Conservation (phyloP, 1,140 invertebrate genomes). For the Vanessa atalanta region DNA sequence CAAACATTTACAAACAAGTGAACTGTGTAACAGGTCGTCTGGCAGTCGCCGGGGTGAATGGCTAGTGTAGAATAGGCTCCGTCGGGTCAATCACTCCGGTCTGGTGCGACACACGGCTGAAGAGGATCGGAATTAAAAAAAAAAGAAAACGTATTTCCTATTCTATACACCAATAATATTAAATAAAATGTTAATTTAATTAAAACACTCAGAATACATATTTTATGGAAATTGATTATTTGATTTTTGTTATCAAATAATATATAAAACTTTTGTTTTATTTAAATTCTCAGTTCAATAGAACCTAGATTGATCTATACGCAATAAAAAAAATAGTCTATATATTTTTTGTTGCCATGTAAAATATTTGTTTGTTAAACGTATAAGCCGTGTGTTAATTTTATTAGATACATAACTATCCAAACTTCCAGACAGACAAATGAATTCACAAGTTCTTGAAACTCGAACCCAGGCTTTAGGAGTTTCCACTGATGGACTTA, state of each 20-base stretch:
- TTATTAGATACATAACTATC: slow-evolving; percentile 53
- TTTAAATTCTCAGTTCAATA: too few relatives aligned
- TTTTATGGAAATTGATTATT: too few relatives aligned
- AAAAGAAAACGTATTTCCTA: too few relatives aligned
- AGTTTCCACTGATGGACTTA: slow-evolving; percentile 55
- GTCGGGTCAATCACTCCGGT: slow-evolving; percentile 64
- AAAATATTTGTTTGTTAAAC: background rate
- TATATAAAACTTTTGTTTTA: too few relatives aligned
- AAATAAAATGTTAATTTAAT: too few relatives aligned
- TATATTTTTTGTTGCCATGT: background rate
- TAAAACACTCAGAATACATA: too few relatives aligned
- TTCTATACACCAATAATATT: too few relatives aligned
- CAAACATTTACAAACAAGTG: slow-evolving; percentile 55
- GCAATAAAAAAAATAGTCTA: too few relatives aligned
- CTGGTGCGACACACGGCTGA: slow-evolving; percentile 42
- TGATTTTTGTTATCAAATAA: too few relatives aligned
- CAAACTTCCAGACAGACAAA: slow-evolving; percentile 70
- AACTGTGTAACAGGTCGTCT: slow-evolving; percentile 67
- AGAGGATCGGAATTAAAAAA: background rate
- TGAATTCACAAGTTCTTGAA: slow-evolving; percentile 71
- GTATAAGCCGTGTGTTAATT: slow-evolving; percentile 38
- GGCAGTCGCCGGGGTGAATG: slow-evolving; percentile 63
- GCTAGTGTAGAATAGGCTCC: slow-evolving; percentile 63
- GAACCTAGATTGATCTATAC: too few relatives aligned
- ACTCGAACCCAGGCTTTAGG: slow-evolving; percentile 51